Base-by-base conservation (phyloP, 2,797 vertebrate genomes). In the Oryzias dopingdopingensis region DNA sequence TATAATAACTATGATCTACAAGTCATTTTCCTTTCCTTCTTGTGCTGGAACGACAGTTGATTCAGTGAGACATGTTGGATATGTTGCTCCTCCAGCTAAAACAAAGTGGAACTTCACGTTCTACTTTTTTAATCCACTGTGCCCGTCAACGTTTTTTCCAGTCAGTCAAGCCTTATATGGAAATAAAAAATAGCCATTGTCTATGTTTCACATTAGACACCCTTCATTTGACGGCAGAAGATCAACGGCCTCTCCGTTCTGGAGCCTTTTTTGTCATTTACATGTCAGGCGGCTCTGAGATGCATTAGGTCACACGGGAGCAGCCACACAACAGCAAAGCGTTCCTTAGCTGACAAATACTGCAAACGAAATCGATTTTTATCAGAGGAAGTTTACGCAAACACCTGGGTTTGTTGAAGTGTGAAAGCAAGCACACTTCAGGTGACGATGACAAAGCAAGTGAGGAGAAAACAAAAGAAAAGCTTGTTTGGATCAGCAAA, bases 361-460 rank as follows among this genome's bases (percentile, higher is more conserved):
- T 53, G 18, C 47, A 16, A 65, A 47, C 65, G 56, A 87, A 88
- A 74, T 23, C 16, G 47, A 32, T 77, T 76, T 46, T 80, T 57
- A 79, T 77, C 65, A 72, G 59, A 10, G 56, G 37, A 18, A 49
- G 26, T 68, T 40, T 69, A 76, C 32, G 12, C 32, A 13, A 78
- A 52, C 72, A 66, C 32, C 53, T 52, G 54, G 10, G 63, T 49
- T 67, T 58, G 49, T 57, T 51, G 63, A 77, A 54, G 65, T 54
- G 55, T 74, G 57, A 63, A 62, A 54, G 49, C 60, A 65, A 46
- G 15, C 42, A 18, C 1, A 5, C 62, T 70, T 59, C 57, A 56
- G 66, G 59, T 82, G 79, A 85, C 80, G 71, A 81, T 80, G 87
- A 82, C 72, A 81, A 79, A 67, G 12, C 32, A 70, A 49, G 41